Evolutionary conservation across 2,797 vertebrate genomes (phyloP), one percentile per base, ranked within the genome.

Genomic region (Vespertilio murinus): DNA sequence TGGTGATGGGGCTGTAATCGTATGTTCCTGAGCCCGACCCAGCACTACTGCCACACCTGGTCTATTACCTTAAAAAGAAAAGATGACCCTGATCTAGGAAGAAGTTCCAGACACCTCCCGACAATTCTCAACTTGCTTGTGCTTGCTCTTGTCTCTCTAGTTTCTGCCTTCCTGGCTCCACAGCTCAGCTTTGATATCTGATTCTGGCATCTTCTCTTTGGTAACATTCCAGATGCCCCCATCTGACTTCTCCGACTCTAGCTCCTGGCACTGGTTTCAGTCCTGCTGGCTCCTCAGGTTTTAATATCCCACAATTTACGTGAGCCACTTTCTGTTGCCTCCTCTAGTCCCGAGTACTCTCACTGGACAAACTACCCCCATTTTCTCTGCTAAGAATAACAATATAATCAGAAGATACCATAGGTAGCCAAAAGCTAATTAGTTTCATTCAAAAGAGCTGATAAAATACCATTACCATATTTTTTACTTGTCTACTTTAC

Each of bases 111-210:
- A 79, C 56, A 79, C 40, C 40, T 87, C 84, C 42, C n/a, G 17
- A 71, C 65, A 40, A 65, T 59, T 82, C 42, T 52, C 38, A 90
- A 18, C 93, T 82, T 95, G 94, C 82, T 85, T 22, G 23, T 88
- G 61, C 94, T 93, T 88, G 84, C 59, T 90, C 54, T 54, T 28
- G 22, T 64, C 83, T 94, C 87, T 94, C 45, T 77, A 77, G 79
- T 95, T 75, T 82, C 56, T 59, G 25, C 64, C 30, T 71, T 90
- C 33, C 56, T 93, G 88, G 64, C 85, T 94, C 25, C 40, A 33
- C 45, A 79, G 42, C 69, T 59, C 67, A 33, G 67, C 67, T 91
- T 92, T 93, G 90, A 85, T 96, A 96, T 92, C 81, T 90, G 84
- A 95, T 94, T 92, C 82, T 94, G 90, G 56, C 93, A 82, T 73